These are phyloP conservation scores for Tethea ocularis DNA, from an alignment of 2,888 invertebrate genomes.

Conservation along the genomic window DNA sequence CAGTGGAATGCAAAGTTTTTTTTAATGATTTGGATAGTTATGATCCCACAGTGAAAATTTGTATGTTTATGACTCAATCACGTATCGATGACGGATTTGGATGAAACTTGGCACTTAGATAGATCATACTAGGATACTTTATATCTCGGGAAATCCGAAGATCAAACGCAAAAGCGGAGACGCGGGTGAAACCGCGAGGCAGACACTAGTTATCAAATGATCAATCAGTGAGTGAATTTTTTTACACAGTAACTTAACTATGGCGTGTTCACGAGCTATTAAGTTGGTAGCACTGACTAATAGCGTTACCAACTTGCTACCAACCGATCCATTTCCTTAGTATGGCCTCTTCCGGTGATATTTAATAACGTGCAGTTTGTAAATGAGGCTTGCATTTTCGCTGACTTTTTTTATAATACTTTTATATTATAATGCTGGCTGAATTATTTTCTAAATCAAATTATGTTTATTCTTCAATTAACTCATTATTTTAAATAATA, in stretches of 20 bases:
- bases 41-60: neutral
- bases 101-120: no score
- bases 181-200: no score
- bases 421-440: no score
- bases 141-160: no score
- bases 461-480: no score
- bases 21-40: neutral
- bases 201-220: neutral
- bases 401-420: neutral
- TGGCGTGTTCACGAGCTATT: conserved; percentile 49
- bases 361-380: conserved; percentile 25
- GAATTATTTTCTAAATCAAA: no score
- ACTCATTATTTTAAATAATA: no score
- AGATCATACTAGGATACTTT: no score
- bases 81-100: no score
- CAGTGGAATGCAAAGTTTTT: neutral
- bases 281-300: conserved; percentile 65
- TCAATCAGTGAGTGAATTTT: conserved; percentile 2
- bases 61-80: no score
- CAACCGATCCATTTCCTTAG: conserved; percentile 48
- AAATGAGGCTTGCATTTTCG: neutral
- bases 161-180: no score
- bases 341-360: conserved; percentile 43
- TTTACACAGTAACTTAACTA: conserved; percentile 6
- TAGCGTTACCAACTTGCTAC: conserved; percentile 55